Base-by-base conservation (phyloP, 2,888 invertebrate genomes). In the Eutolmus rufibarbis region DNA sequence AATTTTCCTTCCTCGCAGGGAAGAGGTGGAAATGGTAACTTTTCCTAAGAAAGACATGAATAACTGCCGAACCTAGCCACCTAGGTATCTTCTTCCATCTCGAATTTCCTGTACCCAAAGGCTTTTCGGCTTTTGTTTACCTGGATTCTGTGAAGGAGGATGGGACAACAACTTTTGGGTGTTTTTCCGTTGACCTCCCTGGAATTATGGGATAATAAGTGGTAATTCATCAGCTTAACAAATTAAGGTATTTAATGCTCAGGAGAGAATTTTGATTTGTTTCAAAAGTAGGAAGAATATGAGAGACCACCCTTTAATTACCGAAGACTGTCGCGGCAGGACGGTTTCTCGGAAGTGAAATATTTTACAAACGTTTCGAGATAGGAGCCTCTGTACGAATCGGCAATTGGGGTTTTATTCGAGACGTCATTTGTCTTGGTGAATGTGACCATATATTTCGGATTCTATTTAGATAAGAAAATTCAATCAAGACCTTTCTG, bases 391-490 rank as follows among this genome's bases (percentile, higher is more conserved):
- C 19, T 19, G 56, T n/a, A 56, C 19, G 56, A 19, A 5, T n/a
- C 66, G 28, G 66, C 66, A 66, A 23, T 66, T 66, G 28, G 66
- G 28, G 66, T 66, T 66, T 23, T 23, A 66, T 66, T 8, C 23
- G 12, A 66, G 28, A 4, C 23, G 23, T 56, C 46, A 79, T 79
- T 79, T 79, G 51, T 79, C 79, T 51, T 79, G 5, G 46, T 14
- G 51, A 79, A 51, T 79, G 79, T 51, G 79, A 79, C 46, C 79
- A 79, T 79, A 79, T 51, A 79, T 79, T 79, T 79, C 79, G 51
- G 79, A 79, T 79, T 51, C 79, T 51, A 79, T 79, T 79, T 79
- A 79, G 79, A 79, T 79, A 79, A 51, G 79, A 51, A 78, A 79
- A 51, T 79, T 79, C 79, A 79, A 79, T 79, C 79, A 79, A 9